Evolutionary conservation across 2,113 vertebrate genomes (phyloP).

Genomic region (Chlorodrepanis virens): DNA sequence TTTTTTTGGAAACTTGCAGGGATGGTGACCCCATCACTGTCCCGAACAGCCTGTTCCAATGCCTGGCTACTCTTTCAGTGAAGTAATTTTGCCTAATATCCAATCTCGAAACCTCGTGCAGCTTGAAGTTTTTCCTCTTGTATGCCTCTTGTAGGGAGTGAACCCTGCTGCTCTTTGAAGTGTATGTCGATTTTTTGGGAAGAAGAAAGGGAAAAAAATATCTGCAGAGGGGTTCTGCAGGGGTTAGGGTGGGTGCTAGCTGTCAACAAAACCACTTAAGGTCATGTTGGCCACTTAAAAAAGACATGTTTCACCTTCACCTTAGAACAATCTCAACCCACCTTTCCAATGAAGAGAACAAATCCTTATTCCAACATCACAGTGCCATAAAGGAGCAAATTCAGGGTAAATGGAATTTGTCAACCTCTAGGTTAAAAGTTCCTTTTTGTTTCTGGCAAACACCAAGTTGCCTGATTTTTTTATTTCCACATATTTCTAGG

Average conservation of each 20-base stretch:
- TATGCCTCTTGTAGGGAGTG: background rate
- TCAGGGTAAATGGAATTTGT: background rate
- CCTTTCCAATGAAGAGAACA: background rate
- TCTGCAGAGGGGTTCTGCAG: background rate
- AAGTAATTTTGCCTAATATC: background rate
- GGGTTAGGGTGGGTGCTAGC: background rate
- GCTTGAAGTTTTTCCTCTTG: background rate
- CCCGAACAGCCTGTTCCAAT: background rate
- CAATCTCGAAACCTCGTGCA: background rate
- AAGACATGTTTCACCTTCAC: background rate
- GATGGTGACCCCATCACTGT: background rate
- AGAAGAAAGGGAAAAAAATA: background rate
- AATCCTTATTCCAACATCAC: background rate
- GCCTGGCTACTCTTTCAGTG: background rate
- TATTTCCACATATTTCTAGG: background rate
- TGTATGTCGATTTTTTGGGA: background rate
- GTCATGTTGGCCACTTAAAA: background rate
- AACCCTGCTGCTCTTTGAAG: background rate
- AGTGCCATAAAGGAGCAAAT: background rate
- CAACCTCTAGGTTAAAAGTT: background rate
- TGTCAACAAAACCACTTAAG: background rate
- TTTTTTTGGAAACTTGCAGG: background rate
- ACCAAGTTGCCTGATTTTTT: background rate
- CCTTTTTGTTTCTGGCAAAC: background rate
- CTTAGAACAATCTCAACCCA: background rate